Conservation (phyloP, 2,113 vertebrate genomes). For the Pelobates fuscus region DNA sequence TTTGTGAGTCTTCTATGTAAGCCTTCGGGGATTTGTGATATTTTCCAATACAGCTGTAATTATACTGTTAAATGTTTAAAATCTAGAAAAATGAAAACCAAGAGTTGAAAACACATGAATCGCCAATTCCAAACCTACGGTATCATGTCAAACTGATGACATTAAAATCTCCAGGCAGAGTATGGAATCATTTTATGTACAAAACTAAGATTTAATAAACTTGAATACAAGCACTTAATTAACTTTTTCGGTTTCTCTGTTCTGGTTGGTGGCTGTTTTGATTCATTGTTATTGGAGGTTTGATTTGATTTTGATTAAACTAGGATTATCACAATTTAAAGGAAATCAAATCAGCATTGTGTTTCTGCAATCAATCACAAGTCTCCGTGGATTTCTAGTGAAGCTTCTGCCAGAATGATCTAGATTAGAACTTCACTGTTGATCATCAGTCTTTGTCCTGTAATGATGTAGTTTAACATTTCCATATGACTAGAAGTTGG, state of each 20-base stretch:
- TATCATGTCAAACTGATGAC: not conserved
- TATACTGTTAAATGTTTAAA: too few relatives aligned
- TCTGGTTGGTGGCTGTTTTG: not conserved
- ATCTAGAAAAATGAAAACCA: too few relatives aligned
- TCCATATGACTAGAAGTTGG: not conserved
- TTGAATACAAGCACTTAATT: not conserved
- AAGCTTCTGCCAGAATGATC: not conserved
- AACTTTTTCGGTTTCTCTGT: not conserved
- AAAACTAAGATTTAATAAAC: not conserved
- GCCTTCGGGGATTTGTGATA: too few relatives aligned
- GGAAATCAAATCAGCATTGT: constrained; percentile 53
- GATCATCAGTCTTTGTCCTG: constrained; percentile 36
- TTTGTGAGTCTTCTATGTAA: too few relatives aligned
- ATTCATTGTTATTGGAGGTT: constrained; percentile 52
- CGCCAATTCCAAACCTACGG: not conserved
- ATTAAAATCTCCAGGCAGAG: not conserved
- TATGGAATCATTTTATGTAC: too few relatives aligned
- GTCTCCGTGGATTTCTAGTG: constrained; percentile 39
- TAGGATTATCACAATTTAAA: constrained; percentile 54
- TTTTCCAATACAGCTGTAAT: too few relatives aligned
- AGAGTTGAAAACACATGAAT: too few relatives aligned
- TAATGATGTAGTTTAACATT: constrained; percentile 13
- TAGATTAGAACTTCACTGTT: constrained; percentile 13
- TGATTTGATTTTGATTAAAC: constrained; percentile 58
- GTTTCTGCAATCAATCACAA: constrained; percentile 52